phyloP scores from a whole-genome alignment of 2,797 vertebrate species.

The Neolamprologus multifasciatus region DNA sequence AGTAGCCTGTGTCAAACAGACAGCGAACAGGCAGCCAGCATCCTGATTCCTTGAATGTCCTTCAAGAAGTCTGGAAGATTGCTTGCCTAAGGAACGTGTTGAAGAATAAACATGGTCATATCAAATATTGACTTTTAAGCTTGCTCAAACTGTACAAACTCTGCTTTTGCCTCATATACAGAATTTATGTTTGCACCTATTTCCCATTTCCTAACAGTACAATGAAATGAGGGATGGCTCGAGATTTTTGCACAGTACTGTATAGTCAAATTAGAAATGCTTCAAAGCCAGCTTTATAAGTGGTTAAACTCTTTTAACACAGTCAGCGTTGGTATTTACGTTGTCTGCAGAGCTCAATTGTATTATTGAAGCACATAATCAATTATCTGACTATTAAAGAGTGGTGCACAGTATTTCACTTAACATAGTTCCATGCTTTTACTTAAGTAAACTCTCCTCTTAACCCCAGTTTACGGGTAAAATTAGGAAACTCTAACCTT shows the following conservation, averaged over 20 bases:
- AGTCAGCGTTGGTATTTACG: rapidly evolving
- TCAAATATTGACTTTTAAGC: background rate
- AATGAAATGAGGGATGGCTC: background rate
- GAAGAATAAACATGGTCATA: background rate
- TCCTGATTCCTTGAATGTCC: background rate
- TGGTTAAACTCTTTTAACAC: background rate
- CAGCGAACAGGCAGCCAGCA: background rate
- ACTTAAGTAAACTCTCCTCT: background rate
- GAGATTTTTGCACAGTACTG: background rate
- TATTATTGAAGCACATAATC: background rate
- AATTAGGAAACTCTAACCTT: background rate
- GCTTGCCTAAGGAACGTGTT: background rate
- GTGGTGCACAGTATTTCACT: background rate
- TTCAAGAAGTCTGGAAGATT: background rate
- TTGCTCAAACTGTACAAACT: background rate
- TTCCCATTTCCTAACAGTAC: background rate
- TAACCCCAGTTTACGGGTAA: background rate
- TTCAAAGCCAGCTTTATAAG: background rate
- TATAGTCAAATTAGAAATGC: background rate
- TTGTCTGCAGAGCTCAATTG: background rate
- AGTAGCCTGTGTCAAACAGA: background rate
- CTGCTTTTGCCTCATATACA: background rate
- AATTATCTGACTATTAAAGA: background rate
- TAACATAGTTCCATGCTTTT: background rate
- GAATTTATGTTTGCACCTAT: background rate